A percentile compares a stretch with the other conserved stretches of the same genome.
These are phyloP conservation scores for Monodelphis domestica DNA, from an alignment of 2,797 vertebrate species.

Conservation along the genomic window DNA sequence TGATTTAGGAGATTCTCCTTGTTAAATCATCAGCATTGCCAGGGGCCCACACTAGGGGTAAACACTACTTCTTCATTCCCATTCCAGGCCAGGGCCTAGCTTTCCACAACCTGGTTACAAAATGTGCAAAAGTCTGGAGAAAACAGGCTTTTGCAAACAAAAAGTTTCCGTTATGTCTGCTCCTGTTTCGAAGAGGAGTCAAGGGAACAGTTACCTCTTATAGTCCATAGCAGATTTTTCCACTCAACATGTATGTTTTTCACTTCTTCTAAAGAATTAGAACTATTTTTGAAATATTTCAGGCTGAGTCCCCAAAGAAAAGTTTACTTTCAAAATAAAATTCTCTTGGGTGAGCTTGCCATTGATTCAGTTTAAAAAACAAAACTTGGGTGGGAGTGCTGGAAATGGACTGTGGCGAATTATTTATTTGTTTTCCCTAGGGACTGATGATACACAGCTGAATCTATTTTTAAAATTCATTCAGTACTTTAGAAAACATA, in stretches of 20 bases:
- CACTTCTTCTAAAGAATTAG: constrained; percentile 20
- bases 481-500: neutral
- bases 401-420: constrained; percentile 30
- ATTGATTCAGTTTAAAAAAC: constrained; percentile 35
- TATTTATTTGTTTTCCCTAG: constrained; percentile 41
- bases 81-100: constrained; percentile 12
- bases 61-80: constrained; percentile 4
- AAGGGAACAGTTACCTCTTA: constrained; percentile 49
- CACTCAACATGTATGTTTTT: neutral
- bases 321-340: constrained; percentile 48
- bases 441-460: neutral
- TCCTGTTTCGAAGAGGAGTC: constrained; percentile 51
- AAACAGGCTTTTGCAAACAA: constrained; percentile 34
- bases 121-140: constrained; percentile 47
- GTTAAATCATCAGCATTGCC: neutral
- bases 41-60: neutral
- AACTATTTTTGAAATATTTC: constrained; percentile 31
- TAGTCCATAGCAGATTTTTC: constrained; percentile 1
- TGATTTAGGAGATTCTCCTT: neutral
- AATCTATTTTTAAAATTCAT: constrained; percentile 20
- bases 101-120: constrained; percentile 34
- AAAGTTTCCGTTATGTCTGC: constrained; percentile 48
- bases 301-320: constrained; percentile 15
- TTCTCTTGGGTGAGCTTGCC: neutral
- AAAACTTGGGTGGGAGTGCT: neutral